Percentiles rank a stretch among this genome's conserved stretches.
phyloP scores from a whole-genome alignment of 2,797 vertebrate species.

The Oryzias dopingdopingensis region DNA sequence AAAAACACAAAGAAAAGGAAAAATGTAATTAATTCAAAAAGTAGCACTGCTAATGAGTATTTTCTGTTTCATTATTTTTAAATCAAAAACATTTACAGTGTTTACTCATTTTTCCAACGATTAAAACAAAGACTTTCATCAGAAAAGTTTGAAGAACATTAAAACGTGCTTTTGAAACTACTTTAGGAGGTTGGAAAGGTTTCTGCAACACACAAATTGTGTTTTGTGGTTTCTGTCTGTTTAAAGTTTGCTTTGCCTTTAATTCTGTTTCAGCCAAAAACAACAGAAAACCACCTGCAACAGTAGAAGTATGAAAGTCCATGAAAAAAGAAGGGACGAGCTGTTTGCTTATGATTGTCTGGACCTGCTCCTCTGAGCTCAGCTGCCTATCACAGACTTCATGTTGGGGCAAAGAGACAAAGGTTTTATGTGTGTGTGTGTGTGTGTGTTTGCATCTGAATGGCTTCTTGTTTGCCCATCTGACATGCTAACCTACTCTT shows the following conservation, averaged over 20 bases:
- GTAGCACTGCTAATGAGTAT: no score
- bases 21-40: no score
- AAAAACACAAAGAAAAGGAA: no score
- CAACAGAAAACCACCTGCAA: conserved; percentile 23
- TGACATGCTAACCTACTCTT: conserved; percentile 30
- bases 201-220: conserved; percentile 10
- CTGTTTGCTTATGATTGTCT: conserved; percentile 41
- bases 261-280: conserved; percentile 12
- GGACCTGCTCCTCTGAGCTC: conserved; percentile 35
- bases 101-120: no score
- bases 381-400: conserved; percentile 21
- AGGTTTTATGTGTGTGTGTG: conserved; percentile 11
- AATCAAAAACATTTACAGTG: no score
- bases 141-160: no score
- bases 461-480: conserved; percentile 13
- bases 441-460: background rate
- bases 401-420: conserved; percentile 1
- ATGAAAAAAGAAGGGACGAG: conserved; percentile 31
- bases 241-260: background rate
- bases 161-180: background rate
- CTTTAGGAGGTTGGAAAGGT: background rate
- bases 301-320: conserved; percentile 34
- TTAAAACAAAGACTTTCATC: no score
- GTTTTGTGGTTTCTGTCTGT: conserved; percentile 3
- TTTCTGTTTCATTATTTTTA: no score